Percentiles rank a stretch among this genome's conserved stretches.
Conservation (phyloP, 2,888 invertebrate genomes). For the Hemistola chrysoprasaria region DNA sequence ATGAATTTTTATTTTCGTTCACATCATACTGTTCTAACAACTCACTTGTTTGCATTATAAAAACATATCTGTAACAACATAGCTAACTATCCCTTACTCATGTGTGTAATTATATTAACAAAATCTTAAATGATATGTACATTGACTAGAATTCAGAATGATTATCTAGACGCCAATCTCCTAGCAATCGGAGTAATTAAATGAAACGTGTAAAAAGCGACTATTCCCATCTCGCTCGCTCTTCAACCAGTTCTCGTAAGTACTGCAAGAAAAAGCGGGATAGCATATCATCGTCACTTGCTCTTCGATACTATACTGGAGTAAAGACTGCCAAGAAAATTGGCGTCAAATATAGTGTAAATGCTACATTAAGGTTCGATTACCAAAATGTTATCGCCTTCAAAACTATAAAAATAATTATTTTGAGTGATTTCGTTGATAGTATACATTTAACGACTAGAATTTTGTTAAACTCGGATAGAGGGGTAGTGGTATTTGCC, state of each 20-base stretch:
- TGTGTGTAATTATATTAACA: conserved; percentile 56
- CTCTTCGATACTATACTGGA: too few species aligned
- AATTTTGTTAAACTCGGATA: conserved; percentile 12
- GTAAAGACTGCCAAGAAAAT: too few species aligned
- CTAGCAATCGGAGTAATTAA: too few species aligned
- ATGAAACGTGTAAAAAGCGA: too few species aligned
- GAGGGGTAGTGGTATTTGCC: conserved; percentile 1
- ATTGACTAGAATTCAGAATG: conserved; percentile 65
- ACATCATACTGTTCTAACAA: conserved; percentile 77
- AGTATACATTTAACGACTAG: conserved; percentile 18
- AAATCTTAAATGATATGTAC: conserved; percentile 78
- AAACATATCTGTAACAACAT: conserved; percentile 80
- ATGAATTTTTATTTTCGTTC: conserved; percentile 76
- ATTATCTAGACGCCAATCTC: too few species aligned
- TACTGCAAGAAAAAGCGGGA: too few species aligned
- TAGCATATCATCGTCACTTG: too few species aligned
- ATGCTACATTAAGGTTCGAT: conserved; percentile 17
- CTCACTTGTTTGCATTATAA: conserved; percentile 75
- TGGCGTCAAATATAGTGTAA: too few species aligned
- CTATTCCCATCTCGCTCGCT: too few species aligned
- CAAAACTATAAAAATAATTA: conserved; percentile 15
- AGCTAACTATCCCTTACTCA: conserved; percentile 70
- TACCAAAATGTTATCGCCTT: conserved; percentile 4
- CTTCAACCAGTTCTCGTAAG: too few species aligned
- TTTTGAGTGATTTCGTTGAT: conserved; percentile 31